Base-by-base conservation (phyloP, 92 coral and sea anemone species). In the Phenganax subtilis region DNA sequence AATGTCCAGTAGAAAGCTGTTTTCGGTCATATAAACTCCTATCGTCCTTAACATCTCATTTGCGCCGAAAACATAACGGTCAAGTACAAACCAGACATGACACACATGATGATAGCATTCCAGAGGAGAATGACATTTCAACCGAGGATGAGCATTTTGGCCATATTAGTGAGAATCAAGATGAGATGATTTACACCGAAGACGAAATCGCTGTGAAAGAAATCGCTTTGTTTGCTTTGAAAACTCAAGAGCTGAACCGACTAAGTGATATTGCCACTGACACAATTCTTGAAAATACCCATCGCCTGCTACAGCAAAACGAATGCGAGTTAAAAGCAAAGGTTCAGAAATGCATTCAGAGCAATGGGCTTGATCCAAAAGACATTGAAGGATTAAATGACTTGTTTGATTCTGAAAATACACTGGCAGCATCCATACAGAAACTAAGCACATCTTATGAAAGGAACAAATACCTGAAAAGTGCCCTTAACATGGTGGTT, bases 211-310 rank as follows among this genome's bases (percentile, higher is more conserved):
- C 86, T 56, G 77, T 65, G 8, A 76, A 80, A 84, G 57, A 55
- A 53, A 16, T 84, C 52, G 83, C 69, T 57, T 80, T 84, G 11
- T 84, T 51, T 55, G 65, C 58, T 44, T 70, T 84, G 37, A 84
- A 84, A 61, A 84, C 75, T 16, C 83, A 75, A 70, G 87, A 84
- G n/a, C 57, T 69, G 17, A 76, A 84, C 70, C 79, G 51, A 68
- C 67, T 84, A 63, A 84, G 87, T 68, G 72, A 84, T 30, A 84
- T 59, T 77, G 87, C 87, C n/a, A 84, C 69, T 59, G 66, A 66
- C 64, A 77, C 14, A 59, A 75, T 84, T 6, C 15, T 84, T 37
- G 81, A 82, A 57, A 76, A 70, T 25, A 66, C 72, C 4, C 52
- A 25, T 12, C 83, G 75, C 59, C 60, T 83, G 59, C 80, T 83